Conservation (phyloP, 2,888 invertebrate species). For the Anthoptus insignis region DNA sequence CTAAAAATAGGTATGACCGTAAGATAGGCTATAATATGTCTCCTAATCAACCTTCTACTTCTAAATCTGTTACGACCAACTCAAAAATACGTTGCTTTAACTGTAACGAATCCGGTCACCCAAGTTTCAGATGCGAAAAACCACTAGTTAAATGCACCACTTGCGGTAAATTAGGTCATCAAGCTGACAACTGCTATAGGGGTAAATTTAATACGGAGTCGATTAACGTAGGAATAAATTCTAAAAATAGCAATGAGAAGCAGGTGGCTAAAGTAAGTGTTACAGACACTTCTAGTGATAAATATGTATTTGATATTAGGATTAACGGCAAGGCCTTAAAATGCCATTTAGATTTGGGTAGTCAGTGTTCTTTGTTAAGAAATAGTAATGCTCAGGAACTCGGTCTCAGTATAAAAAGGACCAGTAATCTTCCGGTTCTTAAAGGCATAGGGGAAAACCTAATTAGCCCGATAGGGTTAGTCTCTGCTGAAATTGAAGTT, state of each 20-base stretch:
- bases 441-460: too few relatives aligned
- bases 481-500: too few relatives aligned
- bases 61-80: not conserved
- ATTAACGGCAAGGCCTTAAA: too few relatives aligned
- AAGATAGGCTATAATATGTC: not conserved
- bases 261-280: not conserved
- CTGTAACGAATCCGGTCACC: constrained; percentile 18
- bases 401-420: too few relatives aligned
- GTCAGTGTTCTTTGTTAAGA: too few relatives aligned
- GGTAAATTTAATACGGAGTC: not conserved
- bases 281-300: not conserved
- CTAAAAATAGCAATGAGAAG: not conserved
- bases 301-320: too few relatives aligned
- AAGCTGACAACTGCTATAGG: constrained; percentile 5
- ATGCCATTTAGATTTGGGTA: too few relatives aligned
- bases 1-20: not conserved
- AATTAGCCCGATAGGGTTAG: too few relatives aligned
- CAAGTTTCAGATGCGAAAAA: constrained; percentile 20
- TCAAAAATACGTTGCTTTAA: constrained; percentile 21
- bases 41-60: too few relatives aligned
- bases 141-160: constrained; percentile 13
- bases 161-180: constrained; percentile 18
- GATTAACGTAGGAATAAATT: not conserved
- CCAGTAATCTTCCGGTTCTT: too few relatives aligned
- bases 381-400: too few relatives aligned